Evolutionary conservation across 2,113 vertebrate genomes (phyloP).

Genomic region (Antigone vipio): DNA sequence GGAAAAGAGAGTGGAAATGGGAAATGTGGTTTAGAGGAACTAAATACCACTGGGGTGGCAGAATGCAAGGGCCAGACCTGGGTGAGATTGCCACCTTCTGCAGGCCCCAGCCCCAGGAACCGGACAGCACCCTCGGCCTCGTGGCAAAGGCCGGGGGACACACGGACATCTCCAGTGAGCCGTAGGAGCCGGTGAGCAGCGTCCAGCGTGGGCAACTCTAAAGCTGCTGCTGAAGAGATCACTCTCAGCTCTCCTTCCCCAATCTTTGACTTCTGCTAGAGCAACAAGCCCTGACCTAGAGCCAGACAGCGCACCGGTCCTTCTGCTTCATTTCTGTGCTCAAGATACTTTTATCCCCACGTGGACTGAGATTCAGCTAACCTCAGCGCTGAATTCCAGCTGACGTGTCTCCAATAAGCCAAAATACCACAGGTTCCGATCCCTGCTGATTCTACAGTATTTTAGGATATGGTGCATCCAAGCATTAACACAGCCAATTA

Average conservation of each 20-base stretch:
- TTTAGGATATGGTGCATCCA: not conserved
- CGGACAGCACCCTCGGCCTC: not conserved
- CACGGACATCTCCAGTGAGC: accelerated
- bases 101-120: not conserved
- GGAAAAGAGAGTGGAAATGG: not conserved
- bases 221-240: not conserved
- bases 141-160: not conserved
- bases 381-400: not conserved
- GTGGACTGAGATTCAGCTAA: not conserved
- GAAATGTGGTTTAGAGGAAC: not conserved
- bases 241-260: not conserved
- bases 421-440: not conserved
- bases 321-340: not conserved
- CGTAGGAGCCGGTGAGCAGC: not conserved
- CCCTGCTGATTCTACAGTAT: not conserved
- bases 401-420: not conserved
- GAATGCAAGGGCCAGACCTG: not conserved
- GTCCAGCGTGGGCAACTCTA: accelerated
- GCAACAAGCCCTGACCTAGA: not conserved
- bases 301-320: not conserved
- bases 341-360: not conserved
- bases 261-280: not conserved
- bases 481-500: not conserved
- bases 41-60: not conserved
- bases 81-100: not conserved